Evolutionary conservation across 2,888 invertebrate species (phyloP), one percentile per base, ranked within the genome.

Genomic region (Metallyticus violacea): DNA sequence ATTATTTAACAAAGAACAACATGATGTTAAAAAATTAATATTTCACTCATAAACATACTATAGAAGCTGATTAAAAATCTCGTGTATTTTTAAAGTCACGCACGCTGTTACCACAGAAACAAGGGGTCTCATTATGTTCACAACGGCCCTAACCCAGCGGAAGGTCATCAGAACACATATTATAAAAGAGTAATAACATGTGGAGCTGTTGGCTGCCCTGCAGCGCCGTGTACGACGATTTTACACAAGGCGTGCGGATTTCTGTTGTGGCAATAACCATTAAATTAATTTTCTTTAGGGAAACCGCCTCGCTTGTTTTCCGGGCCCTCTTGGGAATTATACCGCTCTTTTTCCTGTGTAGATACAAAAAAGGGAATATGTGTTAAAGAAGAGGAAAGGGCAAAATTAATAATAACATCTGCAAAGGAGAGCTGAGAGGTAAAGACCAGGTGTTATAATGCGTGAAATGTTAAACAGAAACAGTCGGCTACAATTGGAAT

Each of bases 221-320:
- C 25, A 29, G 83, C 77, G 7, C 6, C 62, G 76, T 83, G 83
- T 83, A 83, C 7, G 77, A 77, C n/a, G n/a, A 62, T 15, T 81
- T 81, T 81, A 81, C 62, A 26, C 15, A 81, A 81, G n/a, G n/a
- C n/a, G 40, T 62, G 83, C 28, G 28, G 81, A 81, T 81, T 30
- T 81, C 25, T 83, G 83, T 77, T 83, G 83, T 2, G 28, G 83
- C 83, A 83, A 83, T 83, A 83, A 83, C 29, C 83, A 83, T 83
- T 83, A 83, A 83, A 28, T 83, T 83, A 83, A 29, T 83, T 83
- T 77, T 28, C 83, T 77, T 83, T 83, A 7, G n/a, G 40, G 40
- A 83, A 77, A 83, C 83, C 83, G 83, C 83, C 25, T n/a, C 83
- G 77, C 40, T 62, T 62, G 40, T 62, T 62, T 62, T 62, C 40